Evolutionary conservation across 2,113 vertebrate species (phyloP).

Genomic region (Anoplopoma fimbria): DNA sequence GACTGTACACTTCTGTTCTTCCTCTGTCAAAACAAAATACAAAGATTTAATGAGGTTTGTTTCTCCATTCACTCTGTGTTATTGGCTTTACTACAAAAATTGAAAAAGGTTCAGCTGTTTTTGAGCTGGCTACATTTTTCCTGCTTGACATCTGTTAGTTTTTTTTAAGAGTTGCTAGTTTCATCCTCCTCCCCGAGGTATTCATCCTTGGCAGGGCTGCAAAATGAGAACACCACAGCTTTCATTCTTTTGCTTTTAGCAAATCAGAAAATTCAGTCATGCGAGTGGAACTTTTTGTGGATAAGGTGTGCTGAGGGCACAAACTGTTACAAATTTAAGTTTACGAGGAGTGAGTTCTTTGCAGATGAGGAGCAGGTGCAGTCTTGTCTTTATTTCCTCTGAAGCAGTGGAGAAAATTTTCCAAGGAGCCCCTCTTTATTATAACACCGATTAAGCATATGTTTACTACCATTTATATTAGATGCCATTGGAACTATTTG

Average conservation of each 20-base stretch:
- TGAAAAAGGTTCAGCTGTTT: not conserved
- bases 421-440: no score
- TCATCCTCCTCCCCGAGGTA: not conserved
- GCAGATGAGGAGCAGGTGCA: not conserved
- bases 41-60: not conserved
- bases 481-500: no score
- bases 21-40: not conserved
- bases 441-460: no score
- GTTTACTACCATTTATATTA: no score
- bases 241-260: constrained; percentile 21
- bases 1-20: no score
- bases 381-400: not conserved
- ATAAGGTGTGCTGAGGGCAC: not conserved
- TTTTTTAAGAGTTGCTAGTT: not conserved
- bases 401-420: no score
- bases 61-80: not conserved
- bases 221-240: constrained; percentile 5
- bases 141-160: not conserved
- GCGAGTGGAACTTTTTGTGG: not conserved
- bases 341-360: not conserved
- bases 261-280: constrained; percentile 2
- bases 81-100: not conserved
- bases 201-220: not conserved
- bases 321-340: not conserved
- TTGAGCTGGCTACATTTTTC: not conserved